A percentile compares a stretch with the other conserved stretches of the same genome.
These are phyloP conservation scores for Spilarctia lutea DNA, from an alignment of 2,888 invertebrate genomes.

Conservation along the genomic window DNA sequence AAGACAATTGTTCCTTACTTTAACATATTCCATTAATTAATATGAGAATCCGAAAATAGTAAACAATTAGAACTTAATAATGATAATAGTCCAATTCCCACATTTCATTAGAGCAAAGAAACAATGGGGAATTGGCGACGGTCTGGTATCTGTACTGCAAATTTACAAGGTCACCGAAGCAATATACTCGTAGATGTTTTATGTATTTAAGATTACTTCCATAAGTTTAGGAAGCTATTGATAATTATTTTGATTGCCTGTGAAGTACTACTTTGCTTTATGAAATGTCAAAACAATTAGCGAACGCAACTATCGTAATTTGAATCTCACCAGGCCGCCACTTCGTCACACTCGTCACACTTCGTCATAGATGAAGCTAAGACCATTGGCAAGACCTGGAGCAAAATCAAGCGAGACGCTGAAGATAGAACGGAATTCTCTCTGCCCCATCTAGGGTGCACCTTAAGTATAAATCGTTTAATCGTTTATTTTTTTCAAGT, in stretches of 20 bases:
- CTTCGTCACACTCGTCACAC: too few relatives aligned
- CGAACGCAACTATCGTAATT: too few relatives aligned
- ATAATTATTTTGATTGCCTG: neutral
- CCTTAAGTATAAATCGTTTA: too few relatives aligned
- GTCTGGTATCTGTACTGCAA: conserved; percentile 16
- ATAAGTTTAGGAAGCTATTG: conserved; percentile 13
- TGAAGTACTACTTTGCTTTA: too few relatives aligned
- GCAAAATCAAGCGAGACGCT: too few relatives aligned
- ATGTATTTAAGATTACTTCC: conserved; percentile 44
- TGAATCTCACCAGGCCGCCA: too few relatives aligned
- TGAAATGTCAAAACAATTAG: too few relatives aligned
- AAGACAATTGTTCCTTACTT: neutral
- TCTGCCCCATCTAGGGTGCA: too few relatives aligned
- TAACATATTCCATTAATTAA: conserved; percentile 14
- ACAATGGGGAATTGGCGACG: conserved; percentile 59
- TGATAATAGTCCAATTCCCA: conserved; percentile 45
- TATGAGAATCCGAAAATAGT: conserved; percentile 24
- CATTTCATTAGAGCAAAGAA: conserved; percentile 35
- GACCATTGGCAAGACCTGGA: too few relatives aligned
- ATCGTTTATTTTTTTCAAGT: too few relatives aligned
- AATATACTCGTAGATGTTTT: conserved; percentile 44
- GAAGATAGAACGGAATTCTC: too few relatives aligned
- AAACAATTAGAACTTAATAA: conserved; percentile 27
- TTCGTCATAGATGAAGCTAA: too few relatives aligned
- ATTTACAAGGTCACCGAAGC: conserved; percentile 49